Base-by-base conservation (phyloP, 1,140 invertebrate genomes). In the Mizuhopecten yessoensis region DNA sequence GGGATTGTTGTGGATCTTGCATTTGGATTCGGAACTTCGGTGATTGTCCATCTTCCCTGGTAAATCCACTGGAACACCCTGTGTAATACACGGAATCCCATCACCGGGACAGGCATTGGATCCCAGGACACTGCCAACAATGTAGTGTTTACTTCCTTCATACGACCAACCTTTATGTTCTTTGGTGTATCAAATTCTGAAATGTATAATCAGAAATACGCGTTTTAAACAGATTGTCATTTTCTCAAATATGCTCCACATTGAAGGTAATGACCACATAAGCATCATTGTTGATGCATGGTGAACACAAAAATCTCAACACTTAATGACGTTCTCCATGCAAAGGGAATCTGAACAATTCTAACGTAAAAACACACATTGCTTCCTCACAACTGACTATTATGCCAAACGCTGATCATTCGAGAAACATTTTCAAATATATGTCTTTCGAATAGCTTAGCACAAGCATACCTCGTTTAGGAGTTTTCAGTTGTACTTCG, bases 401-500 rank as follows among this genome's bases (percentile, higher is more conserved):
- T n/a, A n/a, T n/a, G n/a, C n/a, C n/a, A n/a, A n/a, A n/a, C n/a
- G n/a, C n/a, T n/a, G n/a, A n/a, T n/a, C n/a, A n/a, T n/a, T n/a
- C n/a, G n/a, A n/a, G n/a, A n/a, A n/a, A n/a, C n/a, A n/a, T n/a
- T n/a, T n/a, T n/a, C n/a, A n/a, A n/a, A n/a, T n/a, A n/a, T n/a
- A n/a, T n/a, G n/a, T n/a, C n/a, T n/a, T n/a, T n/a, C n/a, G n/a
- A n/a, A n/a, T n/a, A n/a, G n/a, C n/a, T n/a, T n/a, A n/a, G n/a
- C n/a, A n/a, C n/a, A n/a, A n/a, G n/a, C 42, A 5, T 90, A 92
- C 91, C 91, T 90, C 89, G 87, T 86, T 92, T 92, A 87, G 87
- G 87, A 15, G 91, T 92, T 87, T 34, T 90, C 17, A 86, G 90
- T 20, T 75, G 57, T 3, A 90, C 87, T 34, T 90, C 49, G 17